Evolutionary conservation across 2,113 vertebrate species (phyloP).

Genomic region (Suricata suricatta): DNA sequence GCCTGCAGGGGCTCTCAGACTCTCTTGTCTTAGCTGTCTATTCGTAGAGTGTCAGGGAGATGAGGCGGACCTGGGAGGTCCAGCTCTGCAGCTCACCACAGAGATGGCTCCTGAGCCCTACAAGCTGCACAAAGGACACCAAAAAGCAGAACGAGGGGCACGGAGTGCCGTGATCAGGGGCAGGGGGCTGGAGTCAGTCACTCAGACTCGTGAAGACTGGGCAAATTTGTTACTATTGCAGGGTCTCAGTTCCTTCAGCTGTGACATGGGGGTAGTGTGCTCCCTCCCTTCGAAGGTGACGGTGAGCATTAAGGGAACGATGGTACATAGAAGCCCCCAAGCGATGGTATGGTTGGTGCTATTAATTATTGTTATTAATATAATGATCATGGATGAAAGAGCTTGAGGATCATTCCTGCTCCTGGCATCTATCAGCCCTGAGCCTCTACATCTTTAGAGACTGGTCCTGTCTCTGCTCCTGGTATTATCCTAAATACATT

Average conservation of each 20-base stretch:
- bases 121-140: background rate
- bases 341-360: too few species aligned
- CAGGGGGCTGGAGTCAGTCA: background rate
- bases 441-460: background rate
- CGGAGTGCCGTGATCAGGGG: background rate
- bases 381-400: background rate
- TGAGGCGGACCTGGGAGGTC: accelerated
- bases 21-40: background rate
- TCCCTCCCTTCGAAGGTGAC: background rate
- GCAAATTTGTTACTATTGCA: background rate
- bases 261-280: background rate
- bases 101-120: background rate
- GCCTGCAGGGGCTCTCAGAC: background rate
- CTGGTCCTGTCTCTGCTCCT: background rate
- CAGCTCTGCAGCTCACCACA: background rate
- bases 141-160: background rate
- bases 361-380: too few species aligned
- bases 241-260: background rate
- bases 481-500: background rate
- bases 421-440: background rate
- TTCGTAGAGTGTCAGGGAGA: background rate
- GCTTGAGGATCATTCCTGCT: accelerated
- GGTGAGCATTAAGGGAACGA: background rate
- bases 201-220: background rate
- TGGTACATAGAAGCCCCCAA: background rate